Evolutionary conservation across 2,888 invertebrate genomes (phyloP).

Genomic region (Bombylius major): DNA sequence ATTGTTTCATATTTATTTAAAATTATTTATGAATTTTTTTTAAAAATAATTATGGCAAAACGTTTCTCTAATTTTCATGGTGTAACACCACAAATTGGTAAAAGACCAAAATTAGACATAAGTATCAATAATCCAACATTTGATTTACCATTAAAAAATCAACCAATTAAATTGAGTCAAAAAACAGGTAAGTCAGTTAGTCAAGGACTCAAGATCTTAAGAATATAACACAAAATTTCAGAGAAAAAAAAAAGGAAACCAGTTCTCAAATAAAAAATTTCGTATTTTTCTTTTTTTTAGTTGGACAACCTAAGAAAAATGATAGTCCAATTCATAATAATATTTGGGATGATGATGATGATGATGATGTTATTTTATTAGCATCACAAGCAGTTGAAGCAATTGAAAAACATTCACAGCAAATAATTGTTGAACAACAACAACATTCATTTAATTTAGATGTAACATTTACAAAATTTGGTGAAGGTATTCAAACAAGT

Average conservation of each 20-base stretch:
- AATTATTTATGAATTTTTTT: too few relatives aligned
- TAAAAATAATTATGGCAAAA: background rate
- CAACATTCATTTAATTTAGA: background rate
- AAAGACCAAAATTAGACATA: background rate
- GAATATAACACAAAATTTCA: too few relatives aligned
- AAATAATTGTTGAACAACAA: conserved; percentile 2
- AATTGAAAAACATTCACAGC: conserved; percentile 4
- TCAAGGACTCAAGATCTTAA: too few relatives aligned
- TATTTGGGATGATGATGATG: conserved; percentile 10
- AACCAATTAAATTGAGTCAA: too few relatives aligned
- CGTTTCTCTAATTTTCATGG: background rate
- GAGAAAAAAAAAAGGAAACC: too few relatives aligned
- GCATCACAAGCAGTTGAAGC: conserved; percentile 13
- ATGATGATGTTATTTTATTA: conserved; percentile 13
- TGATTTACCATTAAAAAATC: too few relatives aligned
- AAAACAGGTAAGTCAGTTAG: too few relatives aligned
- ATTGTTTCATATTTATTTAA: too few relatives aligned
- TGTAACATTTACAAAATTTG: conserved; percentile 7
- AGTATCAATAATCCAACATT: background rate
- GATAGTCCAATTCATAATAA: background rate
- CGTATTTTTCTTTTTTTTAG: background rate
- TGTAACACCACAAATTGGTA: background rate
- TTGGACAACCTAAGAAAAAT: background rate
- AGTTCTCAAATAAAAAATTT: background rate
- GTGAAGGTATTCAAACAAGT: conserved; percentile 3